phyloP scores from a whole-genome alignment of 2,113 vertebrate genomes.

The Alexandromys fortis region DNA sequence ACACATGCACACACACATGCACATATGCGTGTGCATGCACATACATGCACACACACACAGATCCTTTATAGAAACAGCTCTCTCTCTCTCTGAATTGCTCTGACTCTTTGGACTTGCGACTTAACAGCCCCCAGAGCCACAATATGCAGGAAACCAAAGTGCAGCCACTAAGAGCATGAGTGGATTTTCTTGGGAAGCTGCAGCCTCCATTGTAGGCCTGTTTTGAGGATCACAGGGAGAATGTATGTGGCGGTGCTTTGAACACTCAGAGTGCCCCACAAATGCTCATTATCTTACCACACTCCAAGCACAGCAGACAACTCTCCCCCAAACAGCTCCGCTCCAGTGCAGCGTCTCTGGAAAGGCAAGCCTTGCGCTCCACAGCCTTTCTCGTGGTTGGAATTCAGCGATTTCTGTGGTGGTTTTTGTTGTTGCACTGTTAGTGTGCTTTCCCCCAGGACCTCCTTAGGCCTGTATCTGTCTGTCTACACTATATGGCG shows the following conservation, averaged over 20 bases:
- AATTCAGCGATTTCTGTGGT: not conserved
- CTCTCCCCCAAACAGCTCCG: constrained; percentile 36
- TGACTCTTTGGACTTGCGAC: constrained; percentile 66
- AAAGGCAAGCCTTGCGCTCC: not conserved
- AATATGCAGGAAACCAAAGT: constrained; percentile 71
- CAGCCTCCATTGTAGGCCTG: constrained; percentile 36
- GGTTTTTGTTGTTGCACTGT: not conserved
- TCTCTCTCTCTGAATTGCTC: constrained; percentile 59
- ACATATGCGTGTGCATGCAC: too few species aligned
- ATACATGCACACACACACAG: not conserved
- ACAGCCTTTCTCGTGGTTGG: constrained; percentile 2
- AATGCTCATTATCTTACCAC: not conserved
- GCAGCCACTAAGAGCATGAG: constrained; percentile 51
- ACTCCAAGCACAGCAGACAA: constrained; percentile 44
- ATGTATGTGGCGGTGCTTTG: constrained; percentile 20
- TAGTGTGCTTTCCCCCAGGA: not conserved
- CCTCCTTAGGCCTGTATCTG: not conserved
- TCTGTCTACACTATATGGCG: not conserved
- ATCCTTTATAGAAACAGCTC: constrained; percentile 1
- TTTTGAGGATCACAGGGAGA: constrained; percentile 71
- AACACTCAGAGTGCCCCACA: constrained; percentile 43
- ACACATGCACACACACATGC: not conserved
- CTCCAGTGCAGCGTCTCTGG: constrained; percentile 3
- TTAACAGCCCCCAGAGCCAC: constrained; percentile 41
- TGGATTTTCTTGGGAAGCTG: constrained; percentile 65